Conservation (phyloP, 2,797 vertebrate genomes). For the Hyperoplus lanceolatus region DNA sequence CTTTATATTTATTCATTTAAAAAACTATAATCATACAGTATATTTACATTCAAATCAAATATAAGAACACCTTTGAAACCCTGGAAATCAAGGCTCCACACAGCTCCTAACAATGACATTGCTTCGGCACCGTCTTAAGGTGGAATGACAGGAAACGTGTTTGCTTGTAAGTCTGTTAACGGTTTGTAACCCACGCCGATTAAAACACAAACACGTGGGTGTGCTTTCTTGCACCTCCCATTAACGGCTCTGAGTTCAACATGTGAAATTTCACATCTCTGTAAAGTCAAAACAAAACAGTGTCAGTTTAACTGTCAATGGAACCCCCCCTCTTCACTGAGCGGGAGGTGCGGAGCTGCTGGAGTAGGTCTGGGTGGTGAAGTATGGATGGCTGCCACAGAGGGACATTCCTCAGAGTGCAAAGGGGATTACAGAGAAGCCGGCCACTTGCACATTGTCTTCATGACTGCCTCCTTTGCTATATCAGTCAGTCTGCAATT, state of each 20-base stretch:
- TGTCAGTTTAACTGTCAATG: slow-evolving; percentile 22
- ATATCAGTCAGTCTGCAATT: slow-evolving; percentile 78
- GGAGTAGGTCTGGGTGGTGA: slow-evolving; percentile 10
- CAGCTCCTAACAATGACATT: neutral
- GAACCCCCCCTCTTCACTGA: slow-evolving; percentile 8
- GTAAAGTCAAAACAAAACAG: slow-evolving; percentile 28
- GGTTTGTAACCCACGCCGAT: slow-evolving; percentile 44
- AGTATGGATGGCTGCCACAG: slow-evolving; percentile 44
- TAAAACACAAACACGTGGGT: slow-evolving; percentile 65
- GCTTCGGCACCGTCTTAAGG: neutral
- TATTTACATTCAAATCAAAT: neutral
- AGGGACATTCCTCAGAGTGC: slow-evolving; percentile 67
- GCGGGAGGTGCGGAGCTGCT: slow-evolving; percentile 7
- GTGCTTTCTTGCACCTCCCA: slow-evolving; percentile 54
- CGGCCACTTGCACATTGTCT: slow-evolving; percentile 70
- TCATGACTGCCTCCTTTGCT: slow-evolving; percentile 58
- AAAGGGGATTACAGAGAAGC: slow-evolving; percentile 70
- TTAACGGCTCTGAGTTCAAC: slow-evolving; percentile 14
- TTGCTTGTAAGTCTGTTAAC: slow-evolving; percentile 9
- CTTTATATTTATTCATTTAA: neutral
- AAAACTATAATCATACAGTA: too few relatives aligned
- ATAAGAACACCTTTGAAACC: too few relatives aligned
- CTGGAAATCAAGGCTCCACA: neutral
- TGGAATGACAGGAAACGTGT: slow-evolving; percentile 39
- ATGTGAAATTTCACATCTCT: slow-evolving; percentile 69